These are phyloP conservation scores for Smithornis capensis DNA, from an alignment of 2,113 vertebrate genomes.

Conservation along the genomic window DNA sequence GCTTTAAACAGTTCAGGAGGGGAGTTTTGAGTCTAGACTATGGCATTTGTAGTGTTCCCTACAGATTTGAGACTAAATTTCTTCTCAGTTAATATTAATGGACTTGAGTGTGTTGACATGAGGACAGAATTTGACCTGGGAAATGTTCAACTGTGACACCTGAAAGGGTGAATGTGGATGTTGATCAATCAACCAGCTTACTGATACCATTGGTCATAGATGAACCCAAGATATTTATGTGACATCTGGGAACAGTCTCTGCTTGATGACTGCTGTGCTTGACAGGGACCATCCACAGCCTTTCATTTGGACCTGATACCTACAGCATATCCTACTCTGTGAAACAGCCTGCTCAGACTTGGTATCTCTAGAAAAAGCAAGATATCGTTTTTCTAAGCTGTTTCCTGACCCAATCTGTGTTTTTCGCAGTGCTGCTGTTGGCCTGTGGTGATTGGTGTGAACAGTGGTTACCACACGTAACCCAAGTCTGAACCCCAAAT, in stretches of 20 bases:
- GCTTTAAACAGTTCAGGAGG: not conserved
- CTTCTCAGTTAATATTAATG: not conserved
- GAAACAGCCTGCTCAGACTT: not conserved
- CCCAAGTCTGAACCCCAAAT: not conserved
- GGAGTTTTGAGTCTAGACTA: not conserved
- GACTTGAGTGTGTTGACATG: not conserved
- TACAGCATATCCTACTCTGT: not conserved
- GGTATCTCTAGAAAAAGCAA: not conserved
- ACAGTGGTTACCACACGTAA: fast-evolving
- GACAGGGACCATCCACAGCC: fast-evolving
- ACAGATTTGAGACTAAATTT: not conserved
- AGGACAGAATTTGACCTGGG: not conserved
- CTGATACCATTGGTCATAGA: fast-evolving
- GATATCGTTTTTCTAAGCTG: not conserved
- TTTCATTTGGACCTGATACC: not conserved
- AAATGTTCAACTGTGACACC: fast-evolving
- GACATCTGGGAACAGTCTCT: not conserved
- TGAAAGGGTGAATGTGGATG: not conserved
- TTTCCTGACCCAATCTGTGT: not conserved
- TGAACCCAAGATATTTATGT: not conserved
- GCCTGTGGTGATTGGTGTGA: not conserved
- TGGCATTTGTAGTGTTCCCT: not conserved
- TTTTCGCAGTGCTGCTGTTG: not conserved
- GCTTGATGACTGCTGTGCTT: not conserved
- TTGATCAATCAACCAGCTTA: not conserved